These are phyloP conservation scores for Vipera ursinii DNA, from an alignment of 2,797 vertebrate species.

Conservation along the genomic window DNA sequence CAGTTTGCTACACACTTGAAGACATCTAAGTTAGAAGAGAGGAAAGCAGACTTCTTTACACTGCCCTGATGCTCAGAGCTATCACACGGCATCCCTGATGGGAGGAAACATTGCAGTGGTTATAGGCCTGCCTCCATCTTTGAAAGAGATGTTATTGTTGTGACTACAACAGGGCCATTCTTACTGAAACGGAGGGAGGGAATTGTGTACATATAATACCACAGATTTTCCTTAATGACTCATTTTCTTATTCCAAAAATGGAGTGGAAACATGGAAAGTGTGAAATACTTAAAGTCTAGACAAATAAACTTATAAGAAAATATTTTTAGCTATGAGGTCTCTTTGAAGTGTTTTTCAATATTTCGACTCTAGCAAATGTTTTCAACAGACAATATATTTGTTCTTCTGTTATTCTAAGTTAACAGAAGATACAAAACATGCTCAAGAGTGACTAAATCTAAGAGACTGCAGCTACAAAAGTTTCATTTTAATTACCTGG, in stretches of 20 bases:
- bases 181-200: not conserved
- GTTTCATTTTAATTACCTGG: slow-evolving; percentile 29
- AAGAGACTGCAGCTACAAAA: not conserved
- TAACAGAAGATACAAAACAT: not conserved
- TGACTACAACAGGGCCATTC: not conserved
- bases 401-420: not conserved
- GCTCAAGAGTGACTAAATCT: not conserved
- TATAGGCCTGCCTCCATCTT: not conserved
- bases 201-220: not conserved
- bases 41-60: not conserved
- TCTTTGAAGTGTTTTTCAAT: not conserved
- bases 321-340: not conserved
- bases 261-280: not conserved
- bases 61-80: not conserved
- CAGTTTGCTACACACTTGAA: not conserved
- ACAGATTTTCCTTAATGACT: not conserved
- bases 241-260: not conserved
- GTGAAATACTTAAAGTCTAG: not conserved
- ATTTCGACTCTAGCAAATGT: not conserved
- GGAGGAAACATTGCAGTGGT: not conserved
- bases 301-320: not conserved
- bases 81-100: not conserved
- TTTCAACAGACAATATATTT: not conserved
- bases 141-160: not conserved
- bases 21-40: not conserved